Evolutionary conservation across 2,113 vertebrate species (phyloP).

Genomic region (Seriola quinqueradiata): DNA sequence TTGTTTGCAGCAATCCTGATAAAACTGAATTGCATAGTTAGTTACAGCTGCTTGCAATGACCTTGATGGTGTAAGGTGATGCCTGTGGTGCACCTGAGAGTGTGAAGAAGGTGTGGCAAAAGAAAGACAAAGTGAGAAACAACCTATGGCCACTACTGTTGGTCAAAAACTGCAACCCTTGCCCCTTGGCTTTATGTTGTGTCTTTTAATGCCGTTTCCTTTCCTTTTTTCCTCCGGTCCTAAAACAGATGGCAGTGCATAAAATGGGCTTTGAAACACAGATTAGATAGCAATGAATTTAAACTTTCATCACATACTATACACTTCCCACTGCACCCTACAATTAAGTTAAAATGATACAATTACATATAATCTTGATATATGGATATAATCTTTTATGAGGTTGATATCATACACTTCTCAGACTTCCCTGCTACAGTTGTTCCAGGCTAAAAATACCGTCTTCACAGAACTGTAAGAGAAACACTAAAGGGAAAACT

Average conservation of each 20-base stretch:
- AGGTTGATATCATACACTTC: background rate
- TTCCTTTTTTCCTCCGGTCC: background rate
- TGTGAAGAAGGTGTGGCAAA: background rate
- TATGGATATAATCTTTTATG: slow-evolving; percentile 1
- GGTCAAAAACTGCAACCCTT: slow-evolving; percentile 21
- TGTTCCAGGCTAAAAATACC: background rate
- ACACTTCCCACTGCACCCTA: background rate
- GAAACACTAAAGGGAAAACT: background rate
- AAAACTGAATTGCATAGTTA: slow-evolving; percentile 14
- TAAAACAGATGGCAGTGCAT: slow-evolving; percentile 15
- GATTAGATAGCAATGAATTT: background rate
- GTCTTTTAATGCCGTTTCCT: background rate
- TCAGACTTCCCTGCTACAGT: background rate
- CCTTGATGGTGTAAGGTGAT: slow-evolving; percentile 10
- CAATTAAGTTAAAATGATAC: background rate
- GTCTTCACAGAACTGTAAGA: background rate
- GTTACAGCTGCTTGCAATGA: background rate
- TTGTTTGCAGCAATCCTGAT: slow-evolving; percentile 1
- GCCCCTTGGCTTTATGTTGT: background rate
- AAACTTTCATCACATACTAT: background rate
- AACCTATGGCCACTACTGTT: background rate
- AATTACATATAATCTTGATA: background rate
- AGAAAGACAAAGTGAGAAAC: background rate
- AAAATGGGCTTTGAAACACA: slow-evolving; percentile 11
- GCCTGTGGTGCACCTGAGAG: slow-evolving; percentile 2